Evolutionary conservation across 2,113 vertebrate genomes (phyloP), one percentile per base, ranked within the genome.

Genomic region (Hucho hucho): DNA sequence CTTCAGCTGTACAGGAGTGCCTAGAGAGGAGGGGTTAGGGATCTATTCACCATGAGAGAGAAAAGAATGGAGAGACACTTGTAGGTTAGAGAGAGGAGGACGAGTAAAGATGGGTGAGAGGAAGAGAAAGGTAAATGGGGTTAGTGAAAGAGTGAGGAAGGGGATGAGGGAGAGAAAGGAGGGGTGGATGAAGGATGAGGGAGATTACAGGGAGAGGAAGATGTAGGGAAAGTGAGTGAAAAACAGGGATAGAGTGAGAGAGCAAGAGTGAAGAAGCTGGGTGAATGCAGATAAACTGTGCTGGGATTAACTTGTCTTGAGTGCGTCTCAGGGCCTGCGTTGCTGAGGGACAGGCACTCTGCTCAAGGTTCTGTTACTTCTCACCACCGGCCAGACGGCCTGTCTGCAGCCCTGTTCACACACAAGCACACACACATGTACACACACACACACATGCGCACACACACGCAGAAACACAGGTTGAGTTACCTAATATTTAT

Each of bases 301-400:
- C 78, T 85, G 80, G 92, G 92, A 94, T 94, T 93, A 93, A 92
- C 86, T 87, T 90, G 91, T 91, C 92, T 89, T 84, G 87, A 89
- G 89, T 90, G 37, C 11, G 90, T 89, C 88, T 91, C 87, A 90
- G 90, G 79, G 84, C 76, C 76, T 69, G 84, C 75, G 49, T 75
- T 83, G 83, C 84, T 84, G 86, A 89, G 85, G 83, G 91, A 89
- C 90, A 91, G 85, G 83, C 85, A 75, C 86, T 90, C 81, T 75
- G 84, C 83, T 83, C 37, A 22, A 73, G 28, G 86, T 76, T 92
- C 91, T 93, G 91, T 88, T 89, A 89, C 84, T 78, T 89, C 87
- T 93, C 91, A 93, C 80, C 83, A 78, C 68, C 65, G 65, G 84
- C 87, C 89, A 92, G 90, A 91, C 85, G 20, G 71, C 73, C 68